Evolutionary conservation across 2,797 vertebrate genomes (phyloP).

Genomic region (Acrossocheilus fasciatus): DNA sequence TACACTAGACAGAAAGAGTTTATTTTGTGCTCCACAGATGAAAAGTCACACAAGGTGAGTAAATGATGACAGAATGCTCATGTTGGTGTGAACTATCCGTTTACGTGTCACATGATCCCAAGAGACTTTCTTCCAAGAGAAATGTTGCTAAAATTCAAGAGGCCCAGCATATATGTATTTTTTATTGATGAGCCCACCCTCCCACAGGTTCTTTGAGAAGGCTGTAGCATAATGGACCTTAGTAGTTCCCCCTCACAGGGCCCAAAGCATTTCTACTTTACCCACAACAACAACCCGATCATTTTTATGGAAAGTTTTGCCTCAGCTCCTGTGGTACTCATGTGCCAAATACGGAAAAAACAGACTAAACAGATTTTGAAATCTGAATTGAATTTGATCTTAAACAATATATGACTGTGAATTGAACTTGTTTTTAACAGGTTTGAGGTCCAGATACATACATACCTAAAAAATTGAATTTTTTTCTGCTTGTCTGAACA

Average conservation of each 20-base stretch:
- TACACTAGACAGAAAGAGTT: not conserved
- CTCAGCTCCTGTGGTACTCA: not conserved
- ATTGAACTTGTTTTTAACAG: not conserved
- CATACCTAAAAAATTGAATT: not conserved
- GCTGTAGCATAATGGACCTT: not conserved
- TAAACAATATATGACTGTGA: too few relatives aligned
- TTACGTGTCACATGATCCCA: not conserved
- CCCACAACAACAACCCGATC: not conserved
- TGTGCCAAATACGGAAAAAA: not conserved
- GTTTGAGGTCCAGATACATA: not conserved
- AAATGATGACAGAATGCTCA: not conserved
- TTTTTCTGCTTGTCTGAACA: constrained; percentile 39
- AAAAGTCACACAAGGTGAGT: not conserved
- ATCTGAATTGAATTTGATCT: not conserved
- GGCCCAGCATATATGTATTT: not conserved
- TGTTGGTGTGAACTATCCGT: not conserved
- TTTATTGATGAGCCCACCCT: not conserved
- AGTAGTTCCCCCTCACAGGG: not conserved
- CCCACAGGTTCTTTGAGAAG: not conserved
- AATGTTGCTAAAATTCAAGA: not conserved
- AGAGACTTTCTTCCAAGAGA: not conserved
- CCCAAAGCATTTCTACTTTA: not conserved
- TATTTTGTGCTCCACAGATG: not conserved
- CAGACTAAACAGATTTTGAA: not conserved
- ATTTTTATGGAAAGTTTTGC: not conserved